Conservation (phyloP, 2,888 invertebrate genomes). For the Nomada lathburiana region DNA sequence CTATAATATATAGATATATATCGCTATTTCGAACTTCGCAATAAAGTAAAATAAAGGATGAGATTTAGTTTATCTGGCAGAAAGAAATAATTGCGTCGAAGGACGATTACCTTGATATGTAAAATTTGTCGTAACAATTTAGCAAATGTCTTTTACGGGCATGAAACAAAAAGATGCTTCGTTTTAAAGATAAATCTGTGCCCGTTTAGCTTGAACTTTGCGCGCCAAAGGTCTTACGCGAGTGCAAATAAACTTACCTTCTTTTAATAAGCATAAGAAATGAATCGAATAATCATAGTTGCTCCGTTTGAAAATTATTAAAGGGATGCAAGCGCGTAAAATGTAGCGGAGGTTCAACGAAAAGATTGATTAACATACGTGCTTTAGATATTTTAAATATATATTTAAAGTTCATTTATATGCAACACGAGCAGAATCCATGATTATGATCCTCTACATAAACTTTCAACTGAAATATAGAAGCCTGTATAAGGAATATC, state of each 20-base stretch:
- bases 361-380: constrained; percentile 12
- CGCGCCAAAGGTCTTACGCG: not conserved
- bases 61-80: constrained; percentile 1
- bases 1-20: no score
- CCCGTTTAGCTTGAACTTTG: constrained; percentile 23
- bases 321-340: not conserved
- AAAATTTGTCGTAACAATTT: not conserved
- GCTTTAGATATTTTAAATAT: constrained; percentile 10
- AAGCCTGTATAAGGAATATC: constrained; percentile 10
- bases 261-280: constrained; percentile 26
- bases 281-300: constrained; percentile 40
- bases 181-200: not conserved
- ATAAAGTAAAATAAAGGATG: not conserved
- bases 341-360: constrained; percentile 12
- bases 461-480: constrained; percentile 13
- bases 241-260: constrained; percentile 52
- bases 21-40: not conserved
- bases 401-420: constrained; percentile 28
- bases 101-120: not conserved
- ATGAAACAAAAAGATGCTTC: not conserved
- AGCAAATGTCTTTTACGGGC: not conserved
- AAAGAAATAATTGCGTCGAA: not conserved
- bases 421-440: constrained; percentile 33
- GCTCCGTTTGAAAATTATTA: constrained; percentile 21
- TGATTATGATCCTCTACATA: constrained; percentile 23